These are phyloP conservation scores for Accipiter virgatus DNA, from an alignment of 2,113 vertebrate genomes.

Conservation along the genomic window DNA sequence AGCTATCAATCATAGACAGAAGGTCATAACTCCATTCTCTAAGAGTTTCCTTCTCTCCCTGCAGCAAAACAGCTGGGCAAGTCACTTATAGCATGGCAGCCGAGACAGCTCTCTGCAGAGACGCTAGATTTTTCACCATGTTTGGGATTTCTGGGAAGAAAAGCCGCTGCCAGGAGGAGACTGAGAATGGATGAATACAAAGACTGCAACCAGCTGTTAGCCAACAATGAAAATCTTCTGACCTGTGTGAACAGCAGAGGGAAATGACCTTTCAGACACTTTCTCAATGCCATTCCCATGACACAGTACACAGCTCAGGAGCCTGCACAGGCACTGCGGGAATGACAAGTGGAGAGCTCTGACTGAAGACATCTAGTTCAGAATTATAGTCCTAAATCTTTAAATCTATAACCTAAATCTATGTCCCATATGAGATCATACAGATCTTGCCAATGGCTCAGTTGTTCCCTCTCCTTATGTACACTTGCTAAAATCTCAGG, in stretches of 20 bases:
- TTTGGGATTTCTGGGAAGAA: background rate
- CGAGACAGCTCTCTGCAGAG: background rate
- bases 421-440: background rate
- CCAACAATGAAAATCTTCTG: background rate
- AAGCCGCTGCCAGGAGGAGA: background rate
- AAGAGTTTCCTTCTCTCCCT: background rate
- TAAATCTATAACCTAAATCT: background rate
- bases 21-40: background rate
- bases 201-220: background rate
- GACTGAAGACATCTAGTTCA: background rate
- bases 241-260: background rate
- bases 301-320: background rate
- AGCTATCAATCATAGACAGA: background rate
- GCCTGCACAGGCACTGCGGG: background rate
- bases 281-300: fast-evolving
- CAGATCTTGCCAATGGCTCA: background rate
- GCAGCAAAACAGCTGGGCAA: background rate
- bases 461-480: fast-evolving
- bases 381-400: background rate
- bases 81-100: background rate
- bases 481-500: background rate
- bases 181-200: background rate
- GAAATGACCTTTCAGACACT: background rate
- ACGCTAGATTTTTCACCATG: background rate
- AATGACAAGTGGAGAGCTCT: background rate